Evolutionary conservation across 2,888 invertebrate species (phyloP).

Genomic region (Ichneumoninae sp.): DNA sequence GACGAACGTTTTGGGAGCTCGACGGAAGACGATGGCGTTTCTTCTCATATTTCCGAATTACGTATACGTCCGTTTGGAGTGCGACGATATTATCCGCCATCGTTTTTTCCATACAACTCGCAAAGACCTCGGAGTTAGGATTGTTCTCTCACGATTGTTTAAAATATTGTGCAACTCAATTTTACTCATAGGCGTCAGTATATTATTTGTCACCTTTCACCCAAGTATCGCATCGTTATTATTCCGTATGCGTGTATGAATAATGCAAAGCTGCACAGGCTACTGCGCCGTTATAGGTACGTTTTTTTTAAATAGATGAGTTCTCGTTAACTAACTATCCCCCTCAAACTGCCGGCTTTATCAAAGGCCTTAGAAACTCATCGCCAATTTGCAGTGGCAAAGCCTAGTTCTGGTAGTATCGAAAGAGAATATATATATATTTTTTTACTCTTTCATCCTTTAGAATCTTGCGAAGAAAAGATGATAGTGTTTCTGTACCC

Average conservation of each 20-base stretch:
- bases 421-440: constrained; percentile 52
- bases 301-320: constrained; percentile 50
- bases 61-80: background rate
- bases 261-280: constrained; percentile 79
- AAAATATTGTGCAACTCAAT: constrained; percentile 55
- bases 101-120: constrained; percentile 64
- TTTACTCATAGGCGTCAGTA: constrained; percentile 59
- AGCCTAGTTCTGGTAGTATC: constrained; percentile 32
- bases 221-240: constrained; percentile 72
- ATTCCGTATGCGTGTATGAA: constrained; percentile 75
- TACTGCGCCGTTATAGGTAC: constrained; percentile 74
- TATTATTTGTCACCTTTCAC: constrained; percentile 69
- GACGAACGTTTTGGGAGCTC: constrained; percentile 69
- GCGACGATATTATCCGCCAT: background rate
- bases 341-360: constrained; percentile 45
- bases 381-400: constrained; percentile 30
- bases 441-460: constrained; percentile 35
- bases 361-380: constrained; percentile 32
- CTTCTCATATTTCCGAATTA: background rate
- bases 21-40: constrained; percentile 41
- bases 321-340: constrained; percentile 46
- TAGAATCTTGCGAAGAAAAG: constrained; percentile 43
- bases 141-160: constrained; percentile 51
- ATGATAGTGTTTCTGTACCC: constrained; percentile 61
- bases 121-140: constrained; percentile 62